phyloP scores from a whole-genome alignment of 2,113 vertebrate species.

The Helogale parvula region DNA sequence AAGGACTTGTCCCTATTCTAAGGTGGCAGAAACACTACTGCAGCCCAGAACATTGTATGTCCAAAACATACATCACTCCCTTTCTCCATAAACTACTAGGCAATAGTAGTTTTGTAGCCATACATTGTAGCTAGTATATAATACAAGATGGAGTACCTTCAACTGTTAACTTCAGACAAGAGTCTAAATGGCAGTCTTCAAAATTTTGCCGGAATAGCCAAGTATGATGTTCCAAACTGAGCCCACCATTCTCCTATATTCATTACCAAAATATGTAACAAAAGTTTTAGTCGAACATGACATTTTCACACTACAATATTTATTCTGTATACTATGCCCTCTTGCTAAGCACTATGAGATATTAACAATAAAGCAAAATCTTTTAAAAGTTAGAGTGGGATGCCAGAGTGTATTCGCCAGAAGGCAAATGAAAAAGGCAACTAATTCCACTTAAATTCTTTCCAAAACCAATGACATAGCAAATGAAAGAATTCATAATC shows the following conservation, averaged over 20 bases:
- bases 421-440: background rate
- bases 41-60: background rate
- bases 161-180: background rate
- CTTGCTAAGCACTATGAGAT: background rate
- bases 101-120: background rate
- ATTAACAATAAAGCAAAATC: background rate
- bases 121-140: background rate
- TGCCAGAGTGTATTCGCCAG: background rate
- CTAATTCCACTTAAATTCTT: constrained; percentile 18
- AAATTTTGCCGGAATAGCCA: background rate
- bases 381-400: background rate
- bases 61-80: background rate
- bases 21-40: background rate
- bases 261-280: background rate
- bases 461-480: background rate
- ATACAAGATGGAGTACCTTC: background rate
- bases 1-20: background rate
- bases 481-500: constrained; percentile 10
- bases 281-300: background rate
- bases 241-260: background rate
- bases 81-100: background rate
- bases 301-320: background rate
- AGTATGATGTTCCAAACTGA: background rate
- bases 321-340: background rate
- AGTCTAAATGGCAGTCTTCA: background rate